These are phyloP conservation scores for Norana najaformis DNA, from an alignment of 2,888 invertebrate species.

Conservation along the genomic window DNA sequence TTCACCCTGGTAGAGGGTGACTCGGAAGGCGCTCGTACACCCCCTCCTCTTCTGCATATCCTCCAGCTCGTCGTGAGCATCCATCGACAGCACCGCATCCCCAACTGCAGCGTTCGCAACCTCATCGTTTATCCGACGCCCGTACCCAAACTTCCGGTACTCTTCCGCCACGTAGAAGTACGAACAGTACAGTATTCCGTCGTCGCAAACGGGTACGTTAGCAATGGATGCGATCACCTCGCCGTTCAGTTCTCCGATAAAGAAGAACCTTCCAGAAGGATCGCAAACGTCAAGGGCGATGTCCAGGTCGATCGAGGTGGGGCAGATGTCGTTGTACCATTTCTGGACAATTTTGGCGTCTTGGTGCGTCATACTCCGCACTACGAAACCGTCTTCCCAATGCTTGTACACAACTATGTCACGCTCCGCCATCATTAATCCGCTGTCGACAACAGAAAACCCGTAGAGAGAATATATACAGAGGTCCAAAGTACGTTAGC, in stretches of 20 bases:
- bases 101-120: slow-evolving; percentile 33
- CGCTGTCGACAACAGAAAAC: neutral
- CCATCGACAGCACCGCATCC: slow-evolving; percentile 33
- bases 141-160: slow-evolving; percentile 36
- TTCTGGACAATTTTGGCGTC: slow-evolving; percentile 35
- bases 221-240: slow-evolving; percentile 37
- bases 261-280: slow-evolving; percentile 35
- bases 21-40: slow-evolving; percentile 28
- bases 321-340: slow-evolving; percentile 36
- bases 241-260: slow-evolving; percentile 39
- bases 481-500: neutral
- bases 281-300: slow-evolving; percentile 34
- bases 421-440: neutral
- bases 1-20: slow-evolving; percentile 30
- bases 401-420: neutral
- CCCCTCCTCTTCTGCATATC: slow-evolving; percentile 35
- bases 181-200: slow-evolving; percentile 39
- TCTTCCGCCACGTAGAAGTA: slow-evolving; percentile 38
- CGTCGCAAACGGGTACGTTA: slow-evolving; percentile 25
- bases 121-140: slow-evolving; percentile 37
- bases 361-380: slow-evolving; percentile 34
- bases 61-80: slow-evolving; percentile 37
- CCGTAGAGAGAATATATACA: neutral
- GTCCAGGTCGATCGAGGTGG: slow-evolving; percentile 38
- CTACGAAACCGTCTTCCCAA: slow-evolving; percentile 36